These are phyloP conservation scores for Pogonomyrmex californicus DNA, from an alignment of 1,140 invertebrate genomes.

Conservation along the genomic window DNA sequence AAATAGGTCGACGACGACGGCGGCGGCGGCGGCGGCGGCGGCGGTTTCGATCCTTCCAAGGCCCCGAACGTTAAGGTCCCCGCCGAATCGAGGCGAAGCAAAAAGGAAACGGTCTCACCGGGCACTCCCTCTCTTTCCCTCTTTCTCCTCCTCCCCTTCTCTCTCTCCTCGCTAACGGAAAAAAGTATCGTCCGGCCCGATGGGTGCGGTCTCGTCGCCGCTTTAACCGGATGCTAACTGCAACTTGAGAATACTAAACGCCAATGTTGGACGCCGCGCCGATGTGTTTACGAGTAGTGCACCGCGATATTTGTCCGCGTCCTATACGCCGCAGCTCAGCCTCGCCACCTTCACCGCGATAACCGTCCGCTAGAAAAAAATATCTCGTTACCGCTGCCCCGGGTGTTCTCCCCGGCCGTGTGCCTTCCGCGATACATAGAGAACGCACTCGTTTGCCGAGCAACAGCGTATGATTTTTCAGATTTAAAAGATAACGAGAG, in stretches of 20 bases:
- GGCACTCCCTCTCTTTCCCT: not conserved
- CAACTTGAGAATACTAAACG: conserved; percentile 84
- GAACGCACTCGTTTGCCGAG: not conserved
- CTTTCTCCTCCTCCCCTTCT: not conserved
- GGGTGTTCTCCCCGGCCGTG: too few species aligned
- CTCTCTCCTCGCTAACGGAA: conserved; percentile 40
- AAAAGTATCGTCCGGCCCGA: conserved; percentile 62
- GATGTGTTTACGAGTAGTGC: conserved; percentile 81
- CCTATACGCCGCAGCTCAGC: not conserved
- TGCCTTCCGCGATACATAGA: not conserved
- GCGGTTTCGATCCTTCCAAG: conserved; percentile 53
- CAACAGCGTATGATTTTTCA: too few species aligned
- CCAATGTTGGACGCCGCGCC: conserved; percentile 63
- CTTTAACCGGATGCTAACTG: conserved; percentile 83
- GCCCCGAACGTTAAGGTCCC: conserved; percentile 68
- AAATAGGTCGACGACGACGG: conserved; percentile 42
- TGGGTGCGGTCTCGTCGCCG: conserved; percentile 78
- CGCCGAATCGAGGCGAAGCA: conserved; percentile 40
- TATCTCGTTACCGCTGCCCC: not conserved
- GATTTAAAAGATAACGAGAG: too few species aligned
- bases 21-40: conserved; percentile 11
- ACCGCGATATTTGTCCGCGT: conserved; percentile 54
- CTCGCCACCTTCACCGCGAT: conserved; percentile 26
- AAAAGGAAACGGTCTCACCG: conserved; percentile 53
- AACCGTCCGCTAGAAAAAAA: conserved; percentile 47